These are phyloP conservation scores for Psix sp. DNA, from an alignment of 1,140 invertebrate genomes.

Conservation along the genomic window DNA sequence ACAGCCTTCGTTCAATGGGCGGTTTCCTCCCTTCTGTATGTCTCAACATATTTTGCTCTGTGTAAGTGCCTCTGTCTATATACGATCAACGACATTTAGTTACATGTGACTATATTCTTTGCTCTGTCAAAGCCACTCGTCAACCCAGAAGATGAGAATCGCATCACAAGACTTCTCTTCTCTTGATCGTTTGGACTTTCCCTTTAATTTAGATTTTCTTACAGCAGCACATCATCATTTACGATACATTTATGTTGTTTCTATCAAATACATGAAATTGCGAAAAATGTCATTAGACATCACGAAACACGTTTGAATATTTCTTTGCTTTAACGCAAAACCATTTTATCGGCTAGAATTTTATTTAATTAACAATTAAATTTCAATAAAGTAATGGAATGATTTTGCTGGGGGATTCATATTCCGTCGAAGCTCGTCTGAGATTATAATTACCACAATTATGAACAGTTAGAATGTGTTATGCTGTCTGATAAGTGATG, in stretches of 20 bases:
- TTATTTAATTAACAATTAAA: too few species aligned
- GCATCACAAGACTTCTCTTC: conserved; percentile 39
- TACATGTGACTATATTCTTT: conserved; percentile 59
- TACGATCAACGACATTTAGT: conserved; percentile 46
- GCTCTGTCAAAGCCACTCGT: conserved; percentile 55
- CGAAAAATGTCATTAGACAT: too few species aligned
- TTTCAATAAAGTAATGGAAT: too few species aligned
- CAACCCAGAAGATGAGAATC: conserved; percentile 45
- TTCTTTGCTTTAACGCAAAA: too few species aligned
- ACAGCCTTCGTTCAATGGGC: conserved; percentile 60
- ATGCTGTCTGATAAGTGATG: conserved; percentile 27
- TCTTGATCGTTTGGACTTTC: conserved; percentile 33
- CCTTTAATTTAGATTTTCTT: conserved; percentile 55
- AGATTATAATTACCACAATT: conserved; percentile 33
- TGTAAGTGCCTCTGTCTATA: conserved; percentile 45
- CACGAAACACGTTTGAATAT: too few species aligned
- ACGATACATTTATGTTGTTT: too few species aligned
- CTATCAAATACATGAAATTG: too few species aligned
- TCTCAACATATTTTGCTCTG: conserved; percentile 49
- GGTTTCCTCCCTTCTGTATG: conserved; percentile 53
- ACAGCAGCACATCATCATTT: too few species aligned
- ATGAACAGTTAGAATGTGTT: conserved; percentile 20
- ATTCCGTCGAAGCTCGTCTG: conserved; percentile 13
- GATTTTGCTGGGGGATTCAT: conserved; percentile 15
- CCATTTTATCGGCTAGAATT: too few species aligned